Evolutionary conservation across 2,113 vertebrate species (phyloP), one percentile per base, ranked within the genome.

Genomic region (Spea bombifrons): DNA sequence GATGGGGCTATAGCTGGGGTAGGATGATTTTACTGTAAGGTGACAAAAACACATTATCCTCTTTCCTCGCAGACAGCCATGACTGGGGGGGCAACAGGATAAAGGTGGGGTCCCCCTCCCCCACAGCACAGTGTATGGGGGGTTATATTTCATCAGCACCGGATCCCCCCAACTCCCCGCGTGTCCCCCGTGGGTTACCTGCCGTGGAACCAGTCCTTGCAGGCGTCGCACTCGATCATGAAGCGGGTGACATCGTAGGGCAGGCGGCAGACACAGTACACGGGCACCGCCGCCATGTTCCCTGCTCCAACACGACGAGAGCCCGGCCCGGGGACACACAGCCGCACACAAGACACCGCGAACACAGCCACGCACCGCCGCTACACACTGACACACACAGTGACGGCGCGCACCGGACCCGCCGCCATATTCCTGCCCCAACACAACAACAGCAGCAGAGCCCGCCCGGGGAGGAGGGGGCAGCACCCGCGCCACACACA

Each of bases 181-280:
- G 82, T 74, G 12, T 76, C 81, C 68, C 50, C 78, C 67, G 75
- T 73, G 80, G 67, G 68, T 94, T 96, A 96, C 95, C 96, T 97
- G 93, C 96, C 96, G 91, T 97, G 96, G 88, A 98, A 98, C 96
- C 96, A 98, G 92, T 97, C 96, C 88, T 97, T 95, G 90, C 96
- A 98, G 83, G 93, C 94, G 83, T 98, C 96, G 92, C 96, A 98
- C 87, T 97, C 96, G 92, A 98, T 98, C 96, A 97, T 97, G 89
- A 98, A 98, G 92, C 96, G 95, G 92, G 93, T 96, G 90, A 97
- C 96, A 93, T 98, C 95, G 96, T 98, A 97, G 89, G 96, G 96
- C 88, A 96, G 92, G 92, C 96, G 94, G 93, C 96, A 98, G 92
- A 97, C 92, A 94, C 96, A 97, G 94, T 98, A 97, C 84, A 97